phyloP scores from a whole-genome alignment of 2,113 vertebrate species.

The Trichomycterus rosablanca region DNA sequence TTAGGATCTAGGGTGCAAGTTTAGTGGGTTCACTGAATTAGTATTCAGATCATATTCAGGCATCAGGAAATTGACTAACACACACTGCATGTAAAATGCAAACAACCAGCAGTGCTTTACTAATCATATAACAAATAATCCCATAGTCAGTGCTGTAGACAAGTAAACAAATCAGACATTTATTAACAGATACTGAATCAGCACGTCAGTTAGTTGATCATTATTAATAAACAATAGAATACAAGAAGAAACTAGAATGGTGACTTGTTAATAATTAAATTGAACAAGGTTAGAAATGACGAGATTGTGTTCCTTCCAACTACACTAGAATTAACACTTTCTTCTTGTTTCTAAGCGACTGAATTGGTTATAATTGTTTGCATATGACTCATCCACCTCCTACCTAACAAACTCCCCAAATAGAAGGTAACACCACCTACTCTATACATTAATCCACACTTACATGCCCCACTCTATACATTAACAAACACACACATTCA shows the following conservation, averaged over 20 bases:
- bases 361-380: conserved; percentile 52
- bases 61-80: neutral
- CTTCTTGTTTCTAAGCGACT: conserved; percentile 49
- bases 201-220: neutral
- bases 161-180: neutral
- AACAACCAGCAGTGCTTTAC: neutral
- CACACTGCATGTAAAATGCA: conserved; percentile 6
- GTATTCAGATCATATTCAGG: conserved; percentile 21
- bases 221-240: too few relatives aligned
- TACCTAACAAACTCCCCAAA: conserved; percentile 49
- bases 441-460: conserved; percentile 39
- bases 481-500: conserved; percentile 15
- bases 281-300: conserved; percentile 18
- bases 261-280: too few relatives aligned
- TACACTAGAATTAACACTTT: conserved; percentile 40
- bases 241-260: too few relatives aligned
- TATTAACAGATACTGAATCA: neutral
- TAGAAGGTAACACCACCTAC: conserved; percentile 49
- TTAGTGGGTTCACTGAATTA: conserved; percentile 16
- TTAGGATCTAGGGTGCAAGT: conserved; percentile 3
- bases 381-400: conserved; percentile 50
- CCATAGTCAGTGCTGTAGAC: too few relatives aligned
- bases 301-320: conserved; percentile 21
- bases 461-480: conserved; percentile 18
- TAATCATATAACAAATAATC: too few relatives aligned